Evolutionary conservation across 2,888 invertebrate species (phyloP).

Genomic region (Osmoderma eremita): DNA sequence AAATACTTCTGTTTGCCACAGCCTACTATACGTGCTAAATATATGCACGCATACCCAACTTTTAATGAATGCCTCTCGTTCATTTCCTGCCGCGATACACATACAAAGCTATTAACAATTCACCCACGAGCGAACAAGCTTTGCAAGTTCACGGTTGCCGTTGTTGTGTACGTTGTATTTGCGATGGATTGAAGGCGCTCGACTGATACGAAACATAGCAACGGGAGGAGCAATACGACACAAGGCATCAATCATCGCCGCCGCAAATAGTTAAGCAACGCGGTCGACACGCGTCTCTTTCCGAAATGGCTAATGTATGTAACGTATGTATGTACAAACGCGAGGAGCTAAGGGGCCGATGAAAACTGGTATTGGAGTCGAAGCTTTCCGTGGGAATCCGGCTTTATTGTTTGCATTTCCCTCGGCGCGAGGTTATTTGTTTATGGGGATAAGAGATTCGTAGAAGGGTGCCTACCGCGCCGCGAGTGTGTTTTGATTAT

Average conservation of each 20-base stretch:
- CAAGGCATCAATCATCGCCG: constrained; percentile 28
- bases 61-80: constrained; percentile 15
- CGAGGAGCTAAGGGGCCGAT: constrained; percentile 11
- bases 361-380: constrained; percentile 1
- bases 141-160: constrained; percentile 20
- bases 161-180: constrained; percentile 20
- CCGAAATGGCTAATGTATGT: constrained; percentile 29
- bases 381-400: constrained; percentile 24
- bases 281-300: constrained; percentile 28
- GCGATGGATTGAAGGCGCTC: constrained; percentile 12
- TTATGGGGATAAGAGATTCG: constrained; percentile 12
- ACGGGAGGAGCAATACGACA: constrained; percentile 7
- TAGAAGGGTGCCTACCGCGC: neutral
- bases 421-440: constrained; percentile 21
- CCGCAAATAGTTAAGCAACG: constrained; percentile 27
- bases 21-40: neutral
- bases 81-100: constrained; percentile 11
- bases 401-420: constrained; percentile 24
- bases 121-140: constrained; percentile 15
- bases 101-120: constrained; percentile 19
- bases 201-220: constrained; percentile 4
- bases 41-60: neutral
- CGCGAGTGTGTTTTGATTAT: constrained; percentile 4
- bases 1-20: neutral
- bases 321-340: constrained; percentile 8